Conservation (phyloP, 2,113 vertebrate species). For the Rhea americana region DNA sequence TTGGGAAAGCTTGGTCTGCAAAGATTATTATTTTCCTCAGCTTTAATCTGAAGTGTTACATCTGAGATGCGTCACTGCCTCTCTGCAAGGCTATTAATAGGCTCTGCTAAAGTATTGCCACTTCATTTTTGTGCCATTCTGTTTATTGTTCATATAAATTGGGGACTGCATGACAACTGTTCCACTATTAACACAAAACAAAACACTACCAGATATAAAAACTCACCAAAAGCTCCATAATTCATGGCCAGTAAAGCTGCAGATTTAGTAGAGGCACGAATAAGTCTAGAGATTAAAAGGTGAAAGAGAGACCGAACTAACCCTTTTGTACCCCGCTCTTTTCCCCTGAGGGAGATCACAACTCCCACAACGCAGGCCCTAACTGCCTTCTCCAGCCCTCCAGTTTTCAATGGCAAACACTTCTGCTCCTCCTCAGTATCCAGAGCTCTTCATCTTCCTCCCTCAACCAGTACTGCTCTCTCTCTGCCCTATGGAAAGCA, state of each 20-base stretch:
- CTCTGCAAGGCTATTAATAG: constrained; percentile 57
- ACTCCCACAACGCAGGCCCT: background rate
- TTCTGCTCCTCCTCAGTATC: background rate
- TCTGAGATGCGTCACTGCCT: constrained; percentile 34
- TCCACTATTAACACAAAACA: background rate
- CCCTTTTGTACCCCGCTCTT: background rate
- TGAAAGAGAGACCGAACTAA: background rate
- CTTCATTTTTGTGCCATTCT: constrained; percentile 39
- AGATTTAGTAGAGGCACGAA: background rate
- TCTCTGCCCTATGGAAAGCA: background rate
- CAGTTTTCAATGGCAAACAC: background rate
- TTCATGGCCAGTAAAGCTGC: background rate
- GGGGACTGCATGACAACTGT: background rate
- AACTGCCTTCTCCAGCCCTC: background rate
- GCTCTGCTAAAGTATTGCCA: background rate
- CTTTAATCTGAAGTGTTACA: background rate
- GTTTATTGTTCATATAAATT: constrained; percentile 1
- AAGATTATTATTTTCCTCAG: constrained; percentile 1
- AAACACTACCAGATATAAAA: background rate
- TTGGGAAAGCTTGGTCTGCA: background rate
- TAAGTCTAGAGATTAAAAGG: background rate
- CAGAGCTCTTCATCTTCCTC: background rate
- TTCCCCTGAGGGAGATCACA: background rate
- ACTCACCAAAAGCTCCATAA: background rate
- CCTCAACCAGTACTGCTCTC: background rate